phyloP scores from a whole-genome alignment of 2,888 invertebrate genomes.

The Heliconius ismenius region DNA sequence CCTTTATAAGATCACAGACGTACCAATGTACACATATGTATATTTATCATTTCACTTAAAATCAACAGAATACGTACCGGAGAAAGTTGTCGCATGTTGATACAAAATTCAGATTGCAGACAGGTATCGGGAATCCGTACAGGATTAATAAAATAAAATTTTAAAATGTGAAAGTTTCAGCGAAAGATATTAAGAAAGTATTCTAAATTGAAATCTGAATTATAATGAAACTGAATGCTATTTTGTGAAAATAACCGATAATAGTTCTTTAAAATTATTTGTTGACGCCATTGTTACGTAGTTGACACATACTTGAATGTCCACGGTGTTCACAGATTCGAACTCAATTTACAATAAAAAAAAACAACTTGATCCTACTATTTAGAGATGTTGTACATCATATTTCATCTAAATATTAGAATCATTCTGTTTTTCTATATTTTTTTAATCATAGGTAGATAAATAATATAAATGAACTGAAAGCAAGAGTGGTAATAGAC shows the following conservation, averaged over 20 bases:
- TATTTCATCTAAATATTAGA: too few species aligned
- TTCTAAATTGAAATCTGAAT: neutral
- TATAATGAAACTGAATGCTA: neutral
- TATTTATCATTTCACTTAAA: conserved; percentile 36
- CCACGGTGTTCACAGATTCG: too few species aligned
- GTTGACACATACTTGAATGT: neutral
- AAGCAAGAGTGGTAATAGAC: too few species aligned
- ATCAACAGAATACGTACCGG: conserved; percentile 59
- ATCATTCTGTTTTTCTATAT: too few species aligned
- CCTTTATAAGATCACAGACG: too few species aligned
- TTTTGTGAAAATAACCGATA: neutral
- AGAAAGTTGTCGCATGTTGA: conserved; percentile 58
- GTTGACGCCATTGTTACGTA: neutral
- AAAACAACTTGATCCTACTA: too few species aligned
- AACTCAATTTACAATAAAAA: too few species aligned
- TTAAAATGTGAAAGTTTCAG: conserved; percentile 27
- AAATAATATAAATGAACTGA: too few species aligned
- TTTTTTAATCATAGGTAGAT: too few species aligned
- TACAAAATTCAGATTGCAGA: conserved; percentile 32
- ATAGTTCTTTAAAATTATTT: neutral
- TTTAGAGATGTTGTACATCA: too few species aligned
- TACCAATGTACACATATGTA: neutral
- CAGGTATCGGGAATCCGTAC: conserved; percentile 30
- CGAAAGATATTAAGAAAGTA: neutral
- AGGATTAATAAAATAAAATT: conserved; percentile 28